Conservation (phyloP, 2,113 vertebrate genomes). For the Trinectes maculatus region DNA sequence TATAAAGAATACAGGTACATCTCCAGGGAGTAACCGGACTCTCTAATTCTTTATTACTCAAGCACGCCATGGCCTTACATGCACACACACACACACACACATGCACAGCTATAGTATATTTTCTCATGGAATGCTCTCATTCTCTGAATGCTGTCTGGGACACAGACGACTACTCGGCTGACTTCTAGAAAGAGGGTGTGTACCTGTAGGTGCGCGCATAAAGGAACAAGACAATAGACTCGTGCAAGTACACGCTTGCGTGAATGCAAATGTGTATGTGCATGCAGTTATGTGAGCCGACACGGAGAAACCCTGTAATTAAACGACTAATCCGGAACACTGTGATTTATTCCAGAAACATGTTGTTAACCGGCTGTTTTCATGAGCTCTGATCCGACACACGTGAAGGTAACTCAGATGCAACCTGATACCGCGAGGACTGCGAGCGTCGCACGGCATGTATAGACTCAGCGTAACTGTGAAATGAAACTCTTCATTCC, state of each 20-base stretch:
- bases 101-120: neutral
- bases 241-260: conserved; percentile 37
- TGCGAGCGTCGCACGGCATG: conserved; percentile 8
- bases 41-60: conserved; percentile 30
- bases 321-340: conserved; percentile 1
- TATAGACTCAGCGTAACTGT: neutral
- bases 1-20: conserved; percentile 49
- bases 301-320: conserved; percentile 1
- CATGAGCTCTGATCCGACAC: neutral
- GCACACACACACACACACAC: conserved; percentile 9
- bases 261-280: neutral
- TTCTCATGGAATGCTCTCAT: too few species aligned
- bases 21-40: conserved; percentile 62
- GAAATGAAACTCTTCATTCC: conserved; percentile 26
- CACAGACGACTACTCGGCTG: too few species aligned
- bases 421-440: neutral
- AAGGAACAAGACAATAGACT: conserved; percentile 12
- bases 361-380: neutral
- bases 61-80: conserved; percentile 9
- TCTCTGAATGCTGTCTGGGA: too few species aligned
- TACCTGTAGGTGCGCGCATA: conserved; percentile 42
- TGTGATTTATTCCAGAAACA: conserved; percentile 19
- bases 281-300: neutral
- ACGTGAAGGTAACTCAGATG: neutral
- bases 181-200: conserved; percentile 23